phyloP scores from a whole-genome alignment of 2,113 vertebrate species.

The Gymnocephalus cernua region DNA sequence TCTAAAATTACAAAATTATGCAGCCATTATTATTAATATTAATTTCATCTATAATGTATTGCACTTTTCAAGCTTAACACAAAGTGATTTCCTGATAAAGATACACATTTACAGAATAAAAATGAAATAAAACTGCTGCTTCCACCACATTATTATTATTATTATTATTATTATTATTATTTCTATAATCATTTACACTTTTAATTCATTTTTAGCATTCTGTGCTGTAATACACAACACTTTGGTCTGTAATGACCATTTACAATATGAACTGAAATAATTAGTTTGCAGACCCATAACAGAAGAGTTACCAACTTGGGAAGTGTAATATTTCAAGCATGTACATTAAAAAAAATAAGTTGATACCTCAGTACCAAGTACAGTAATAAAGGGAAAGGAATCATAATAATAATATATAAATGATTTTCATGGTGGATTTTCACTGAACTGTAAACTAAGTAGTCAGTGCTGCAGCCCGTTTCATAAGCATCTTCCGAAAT shows the following conservation, averaged over 20 bases:
- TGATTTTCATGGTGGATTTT: constrained; percentile 45
- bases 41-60: too few relatives aligned
- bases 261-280: neutral
- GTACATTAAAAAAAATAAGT: constrained; percentile 7
- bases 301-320: neutral
- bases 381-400: constrained; percentile 22
- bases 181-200: neutral
- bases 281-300: neutral
- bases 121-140: neutral
- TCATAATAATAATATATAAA: constrained; percentile 10
- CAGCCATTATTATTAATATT: neutral
- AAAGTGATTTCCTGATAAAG: too few relatives aligned
- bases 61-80: too few relatives aligned
- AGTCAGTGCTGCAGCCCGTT: constrained; percentile 1
- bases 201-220: neutral
- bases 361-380: neutral
- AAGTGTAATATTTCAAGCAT: neutral
- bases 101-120: too few relatives aligned
- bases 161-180: neutral
- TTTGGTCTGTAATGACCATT: neutral
- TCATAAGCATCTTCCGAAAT: constrained; percentile 26
- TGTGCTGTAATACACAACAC: neutral
- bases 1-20: neutral
- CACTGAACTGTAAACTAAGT: constrained; percentile 26
- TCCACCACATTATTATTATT: neutral